Percentiles rank a stretch among this genome's conserved stretches.
phyloP scores from a whole-genome alignment of 2,797 vertebrate species.

The Hipposideros larvatus region DNA sequence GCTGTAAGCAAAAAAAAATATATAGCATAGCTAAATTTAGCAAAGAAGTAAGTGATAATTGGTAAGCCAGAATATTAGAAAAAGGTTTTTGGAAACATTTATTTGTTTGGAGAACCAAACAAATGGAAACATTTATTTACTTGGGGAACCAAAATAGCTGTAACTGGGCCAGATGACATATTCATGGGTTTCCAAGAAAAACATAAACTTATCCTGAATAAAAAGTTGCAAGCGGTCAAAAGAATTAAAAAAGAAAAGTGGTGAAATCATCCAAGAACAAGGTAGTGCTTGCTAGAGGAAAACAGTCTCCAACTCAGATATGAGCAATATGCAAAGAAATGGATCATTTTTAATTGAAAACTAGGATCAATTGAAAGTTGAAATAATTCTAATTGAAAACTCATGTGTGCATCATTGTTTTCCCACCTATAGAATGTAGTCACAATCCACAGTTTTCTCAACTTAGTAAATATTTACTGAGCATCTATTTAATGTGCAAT shows the following conservation, averaged over 20 bases:
- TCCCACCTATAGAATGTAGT: not conserved
- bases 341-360: not conserved
- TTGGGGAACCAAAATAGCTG: not conserved
- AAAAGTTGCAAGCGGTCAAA: constrained; percentile 37
- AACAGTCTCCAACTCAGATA: not conserved
- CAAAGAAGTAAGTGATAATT: not conserved
- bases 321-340: not conserved
- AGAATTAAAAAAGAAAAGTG: not conserved
- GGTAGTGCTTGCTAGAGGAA: not conserved
- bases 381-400: not conserved
- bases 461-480: not conserved
- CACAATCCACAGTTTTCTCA: not conserved
- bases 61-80: constrained; percentile 5
- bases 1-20: constrained; percentile 45
- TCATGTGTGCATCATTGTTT: not conserved
- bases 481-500: not conserved
- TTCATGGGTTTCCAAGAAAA: constrained; percentile 28
- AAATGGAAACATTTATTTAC: not conserved
- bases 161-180: not conserved
- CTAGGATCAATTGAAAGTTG: not conserved
- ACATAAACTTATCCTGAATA: constrained; percentile 24
- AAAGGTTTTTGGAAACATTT: constrained; percentile 18
- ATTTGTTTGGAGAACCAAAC: not conserved
- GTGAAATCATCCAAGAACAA: not conserved
- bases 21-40: not conserved